These are phyloP conservation scores for Periophthalmodon schlosseri DNA, from an alignment of 2,113 vertebrate genomes.

Conservation along the genomic window DNA sequence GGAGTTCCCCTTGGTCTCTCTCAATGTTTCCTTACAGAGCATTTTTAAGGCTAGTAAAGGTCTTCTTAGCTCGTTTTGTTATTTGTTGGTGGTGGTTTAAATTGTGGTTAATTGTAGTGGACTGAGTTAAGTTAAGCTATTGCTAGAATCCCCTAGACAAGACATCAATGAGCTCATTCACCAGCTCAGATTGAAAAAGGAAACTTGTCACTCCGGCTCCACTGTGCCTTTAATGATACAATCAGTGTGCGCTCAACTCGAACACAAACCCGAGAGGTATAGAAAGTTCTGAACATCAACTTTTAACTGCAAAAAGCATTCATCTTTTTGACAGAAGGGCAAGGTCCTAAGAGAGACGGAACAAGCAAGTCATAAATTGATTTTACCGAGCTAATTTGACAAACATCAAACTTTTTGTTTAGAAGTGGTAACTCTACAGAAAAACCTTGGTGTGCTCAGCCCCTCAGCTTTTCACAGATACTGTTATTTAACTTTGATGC, in stretches of 20 bases:
- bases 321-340: slow-evolving; percentile 47
- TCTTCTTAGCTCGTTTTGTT: neutral
- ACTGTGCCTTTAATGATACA: neutral
- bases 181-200: slow-evolving; percentile 4
- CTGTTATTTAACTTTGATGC: slow-evolving; percentile 28
- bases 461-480: slow-evolving; percentile 8
- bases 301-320: slow-evolving; percentile 37
- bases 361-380: slow-evolving; percentile 4
- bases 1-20: neutral
- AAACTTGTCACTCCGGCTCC: slow-evolving; percentile 17
- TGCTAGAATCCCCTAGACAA: neutral
- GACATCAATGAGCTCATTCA: slow-evolving; percentile 16
- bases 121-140: neutral
- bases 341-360: slow-evolving; percentile 10
- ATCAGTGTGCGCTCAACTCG: slow-evolving; percentile 1
- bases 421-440: slow-evolving; percentile 9
- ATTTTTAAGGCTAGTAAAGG: too few species aligned
- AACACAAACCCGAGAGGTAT: slow-evolving; percentile 10
- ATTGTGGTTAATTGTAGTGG: neutral
- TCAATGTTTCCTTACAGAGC: neutral
- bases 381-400: slow-evolving; percentile 19
- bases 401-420: slow-evolving; percentile 5
- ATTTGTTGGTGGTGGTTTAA: neutral
- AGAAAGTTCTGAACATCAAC: slow-evolving; percentile 14
- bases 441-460: slow-evolving; percentile 5